Percentiles rank a stretch among this genome's conserved stretches.
These are phyloP conservation scores for Rhynchomys soricoides DNA, from an alignment of 2,113 vertebrate genomes.

Conservation along the genomic window DNA sequence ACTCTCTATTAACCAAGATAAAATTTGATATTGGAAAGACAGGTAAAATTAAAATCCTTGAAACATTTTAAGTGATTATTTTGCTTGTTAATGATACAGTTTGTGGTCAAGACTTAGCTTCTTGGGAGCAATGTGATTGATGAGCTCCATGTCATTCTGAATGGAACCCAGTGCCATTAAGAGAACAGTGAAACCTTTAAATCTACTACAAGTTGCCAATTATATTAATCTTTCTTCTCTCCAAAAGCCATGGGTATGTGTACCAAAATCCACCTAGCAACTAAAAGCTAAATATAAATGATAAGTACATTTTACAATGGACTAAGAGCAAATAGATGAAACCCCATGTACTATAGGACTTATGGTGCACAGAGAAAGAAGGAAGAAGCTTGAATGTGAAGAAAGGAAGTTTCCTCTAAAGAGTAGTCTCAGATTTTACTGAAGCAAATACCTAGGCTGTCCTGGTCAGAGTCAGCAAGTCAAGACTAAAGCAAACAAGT, in stretches of 20 bases:
- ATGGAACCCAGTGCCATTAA: background rate
- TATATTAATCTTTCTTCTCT: background rate
- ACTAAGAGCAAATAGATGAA: conserved; percentile 11
- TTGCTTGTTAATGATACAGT: conserved; percentile 22
- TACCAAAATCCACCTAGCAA: background rate
- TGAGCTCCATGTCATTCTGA: conserved; percentile 25
- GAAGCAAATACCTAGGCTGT: background rate
- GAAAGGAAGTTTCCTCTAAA: background rate
- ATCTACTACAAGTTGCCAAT: background rate
- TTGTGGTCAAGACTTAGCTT: background rate
- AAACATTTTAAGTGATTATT: background rate
- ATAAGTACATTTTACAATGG: background rate
- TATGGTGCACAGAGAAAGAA: background rate
- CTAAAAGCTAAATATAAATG: background rate
- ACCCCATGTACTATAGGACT: background rate
- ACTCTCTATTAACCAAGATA: background rate
- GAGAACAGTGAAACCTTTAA: conserved; percentile 1
- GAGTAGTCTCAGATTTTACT: background rate
- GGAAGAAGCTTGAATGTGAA: background rate
- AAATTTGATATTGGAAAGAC: conserved; percentile 13
- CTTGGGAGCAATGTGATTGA: background rate
- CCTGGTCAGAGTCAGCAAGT: background rate
- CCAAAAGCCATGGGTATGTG: background rate
- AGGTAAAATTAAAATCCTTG: conserved; percentile 29
- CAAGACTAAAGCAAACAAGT: background rate